A percentile compares a stretch with the other conserved stretches of the same genome.
phyloP scores from a whole-genome alignment of 2,888 invertebrate genomes.

The Acholoe squamosa region DNA sequence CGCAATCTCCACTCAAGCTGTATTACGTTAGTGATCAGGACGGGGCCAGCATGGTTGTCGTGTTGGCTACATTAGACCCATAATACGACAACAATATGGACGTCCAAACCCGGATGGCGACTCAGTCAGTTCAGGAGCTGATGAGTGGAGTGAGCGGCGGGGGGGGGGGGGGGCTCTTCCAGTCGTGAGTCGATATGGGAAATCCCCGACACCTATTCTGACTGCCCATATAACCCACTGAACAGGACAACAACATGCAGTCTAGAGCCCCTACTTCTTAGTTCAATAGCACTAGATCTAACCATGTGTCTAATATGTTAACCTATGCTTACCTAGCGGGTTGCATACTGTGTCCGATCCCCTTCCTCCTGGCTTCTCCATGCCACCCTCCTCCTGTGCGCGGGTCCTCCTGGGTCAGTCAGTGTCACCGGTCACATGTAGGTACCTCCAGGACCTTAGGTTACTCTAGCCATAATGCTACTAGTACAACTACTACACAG shows the following conservation, averaged over 20 bases:
- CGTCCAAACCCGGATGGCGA: too few relatives aligned
- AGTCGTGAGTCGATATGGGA: neutral
- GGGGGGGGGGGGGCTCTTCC: neutral
- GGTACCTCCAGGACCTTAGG: too few relatives aligned
- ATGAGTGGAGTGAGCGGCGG: neutral
- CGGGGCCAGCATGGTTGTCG: too few relatives aligned
- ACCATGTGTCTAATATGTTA: neutral
- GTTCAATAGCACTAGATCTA: neutral
- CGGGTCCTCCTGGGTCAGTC: neutral
- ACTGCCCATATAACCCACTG: neutral
- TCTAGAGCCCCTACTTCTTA: neutral
- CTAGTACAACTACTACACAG: too few relatives aligned
- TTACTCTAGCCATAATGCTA: too few relatives aligned
- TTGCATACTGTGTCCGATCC: neutral
- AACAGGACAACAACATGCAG: neutral
- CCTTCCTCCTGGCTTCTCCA: neutral
- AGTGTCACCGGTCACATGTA: neutral
- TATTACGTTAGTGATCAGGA: too few relatives aligned
- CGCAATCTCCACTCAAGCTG: too few relatives aligned
- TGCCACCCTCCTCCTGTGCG: neutral
- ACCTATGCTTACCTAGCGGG: slow-evolving; percentile 26
- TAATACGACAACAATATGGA: too few relatives aligned
- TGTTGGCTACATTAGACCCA: too few relatives aligned
- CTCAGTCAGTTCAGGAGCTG: neutral
- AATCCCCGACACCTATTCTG: slow-evolving; percentile 18